Evolutionary conservation across 2,888 invertebrate species (phyloP), one percentile per base, ranked within the genome.

Genomic region (Ligdia adustata): DNA sequence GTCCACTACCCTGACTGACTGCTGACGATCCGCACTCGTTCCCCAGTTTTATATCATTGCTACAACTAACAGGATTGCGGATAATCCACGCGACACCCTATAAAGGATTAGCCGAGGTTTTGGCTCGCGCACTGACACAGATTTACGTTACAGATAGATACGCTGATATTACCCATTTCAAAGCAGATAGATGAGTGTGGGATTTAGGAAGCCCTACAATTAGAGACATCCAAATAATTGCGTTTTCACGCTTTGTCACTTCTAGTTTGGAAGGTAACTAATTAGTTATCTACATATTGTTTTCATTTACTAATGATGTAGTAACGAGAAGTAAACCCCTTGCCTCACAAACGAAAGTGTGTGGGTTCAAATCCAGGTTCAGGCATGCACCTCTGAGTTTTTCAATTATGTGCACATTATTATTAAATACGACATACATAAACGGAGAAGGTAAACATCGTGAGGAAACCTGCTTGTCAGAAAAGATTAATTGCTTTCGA

Each of bases 1-100:
- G 76, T 71, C 72, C 81, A 80, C 82, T 78, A 70, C 82, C 79
- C 86, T 78, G 87, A 89, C 89, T 89, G 86, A 88, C 89, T 88
- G 89, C 87, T 84, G 61, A 18, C 49, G 16, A 7, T 15, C 12
- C 24, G 47, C 24, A 22, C 12, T 11, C 31, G 51, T 44, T 42
- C 47, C 58, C 51, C 46, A 55, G 62, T 76, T 88, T 82, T 90
- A 89, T 88, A 88, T 75, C 69, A 75, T 44, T 60, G 51, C 28
- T 46, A 55, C 37, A 2, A 24, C 69, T 88, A 90, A 90, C 71
- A 55, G 69, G 88, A 85, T 89, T 42, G 45, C 27, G 72, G 88
- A 87, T 90, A 79, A 89, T 83, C 86, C 69, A 51, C 39, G 62
- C 71, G 61, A 76, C 77, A 66, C 75, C 71, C 72, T 70, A 86